Conservation (phyloP, 1,140 invertebrate genomes). For the Papilio helenus region DNA sequence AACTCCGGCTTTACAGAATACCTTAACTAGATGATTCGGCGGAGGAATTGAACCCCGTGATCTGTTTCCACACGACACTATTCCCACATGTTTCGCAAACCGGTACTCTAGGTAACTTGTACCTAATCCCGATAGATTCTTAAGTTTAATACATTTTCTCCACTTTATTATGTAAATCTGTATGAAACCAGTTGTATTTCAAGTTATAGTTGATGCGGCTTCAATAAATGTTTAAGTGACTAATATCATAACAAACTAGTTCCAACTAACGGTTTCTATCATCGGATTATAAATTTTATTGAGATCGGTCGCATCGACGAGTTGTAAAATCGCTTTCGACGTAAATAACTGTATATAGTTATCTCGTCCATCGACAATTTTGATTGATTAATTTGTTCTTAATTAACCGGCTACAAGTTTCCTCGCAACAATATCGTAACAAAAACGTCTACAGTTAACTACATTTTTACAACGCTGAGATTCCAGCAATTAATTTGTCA, state of each 20-base stretch:
- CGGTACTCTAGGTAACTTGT: background rate
- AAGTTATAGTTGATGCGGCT: slow-evolving; percentile 11
- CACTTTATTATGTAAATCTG: slow-evolving; percentile 28
- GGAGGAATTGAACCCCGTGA: background rate
- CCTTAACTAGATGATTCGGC: slow-evolving; percentile 10
- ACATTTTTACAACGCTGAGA: background rate
- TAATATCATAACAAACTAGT: slow-evolving; percentile 39
- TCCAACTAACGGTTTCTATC: slow-evolving; percentile 28
- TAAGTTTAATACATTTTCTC: slow-evolving; percentile 20
- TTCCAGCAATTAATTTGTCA: background rate
- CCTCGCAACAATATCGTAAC: background rate
- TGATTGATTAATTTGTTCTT: slow-evolving; percentile 31
- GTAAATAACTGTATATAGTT: slow-evolving; percentile 13
- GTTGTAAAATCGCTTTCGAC: slow-evolving; percentile 6
- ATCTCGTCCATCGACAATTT: slow-evolving; percentile 21
- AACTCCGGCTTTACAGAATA: background rate
- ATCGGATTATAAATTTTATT: slow-evolving; percentile 36
- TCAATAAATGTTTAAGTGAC: slow-evolving; percentile 35
- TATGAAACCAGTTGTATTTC: slow-evolving; percentile 23
- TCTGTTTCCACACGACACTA: background rate
- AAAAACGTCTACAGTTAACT: background rate
- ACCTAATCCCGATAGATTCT: background rate
- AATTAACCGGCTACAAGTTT: background rate
- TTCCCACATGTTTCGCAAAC: slow-evolving; percentile 3
- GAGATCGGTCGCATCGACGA: slow-evolving; percentile 29